Base-by-base conservation (phyloP, 2,113 vertebrate species). In the Pycnonotus jocosus region DNA sequence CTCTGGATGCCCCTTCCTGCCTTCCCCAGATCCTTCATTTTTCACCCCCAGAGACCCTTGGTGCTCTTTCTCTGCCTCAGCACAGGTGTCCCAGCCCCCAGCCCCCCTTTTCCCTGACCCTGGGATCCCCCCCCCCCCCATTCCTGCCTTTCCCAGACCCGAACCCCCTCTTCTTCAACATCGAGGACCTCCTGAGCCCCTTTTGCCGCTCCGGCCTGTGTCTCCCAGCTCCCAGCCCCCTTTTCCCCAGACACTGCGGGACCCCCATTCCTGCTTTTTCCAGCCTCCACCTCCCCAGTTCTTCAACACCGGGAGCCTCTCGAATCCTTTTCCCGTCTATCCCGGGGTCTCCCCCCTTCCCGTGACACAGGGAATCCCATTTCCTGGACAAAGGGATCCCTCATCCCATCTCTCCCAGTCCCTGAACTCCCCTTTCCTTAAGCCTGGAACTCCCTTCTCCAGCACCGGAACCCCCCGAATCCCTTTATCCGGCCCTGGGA, bases 301-400 rank as follows among this genome's bases (percentile, higher is more conserved):
- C 21, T 22, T 31, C 21, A 48, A 21, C 51, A 57, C 37, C 7
- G 6, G 18, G 2, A 15, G 3, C 8, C 3, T 20, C 45, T 12
- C 5, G n/a, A 61, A 14, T 23, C 23, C n/a, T 15, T 13, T 33
- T 6, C 23, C 23, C 47, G 7, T 3, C 37, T 45, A 42, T 21
- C 25, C 16, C 24, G 35, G 17, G 1, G 2, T 25, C 21, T 50
- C 15, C 35, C 15, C 4, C 8, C 6, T 38, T 53, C 15, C 16
- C 13, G 47, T 11, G 6, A 10, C 40, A 56, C 5, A 13, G 12
- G 0, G 4, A 7, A 6, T 14, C 5, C 25, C 11, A 33, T 37
- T 28, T 37, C 44, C 5, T 1, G 27, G 18, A 0, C 31, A 44
- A 6, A 15, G 3, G 1, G 2, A 28, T 6, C 6, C 4, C 44